A percentile compares a stretch with the other conserved stretches of the same genome.
Conservation (phyloP, 1,140 invertebrate genomes). For the Anastrepha ludens region DNA sequence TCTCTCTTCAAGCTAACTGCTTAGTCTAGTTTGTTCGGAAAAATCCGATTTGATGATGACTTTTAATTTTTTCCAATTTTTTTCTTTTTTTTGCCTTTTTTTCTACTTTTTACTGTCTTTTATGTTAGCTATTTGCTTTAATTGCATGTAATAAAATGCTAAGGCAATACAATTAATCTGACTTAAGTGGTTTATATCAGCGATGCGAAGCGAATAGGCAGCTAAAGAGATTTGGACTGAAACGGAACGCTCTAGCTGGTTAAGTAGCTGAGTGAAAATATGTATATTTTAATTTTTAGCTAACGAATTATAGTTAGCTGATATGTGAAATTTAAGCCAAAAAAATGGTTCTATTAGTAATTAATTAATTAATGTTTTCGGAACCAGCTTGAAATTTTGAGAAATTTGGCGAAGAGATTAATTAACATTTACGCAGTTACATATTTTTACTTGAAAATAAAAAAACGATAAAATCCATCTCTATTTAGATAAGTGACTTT, state of each 20-base stretch:
- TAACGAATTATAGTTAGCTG: background rate
- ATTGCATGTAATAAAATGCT: conserved; percentile 20
- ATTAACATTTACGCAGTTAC: too few species aligned
- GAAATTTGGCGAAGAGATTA: too few species aligned
- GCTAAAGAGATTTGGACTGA: background rate
- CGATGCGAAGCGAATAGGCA: background rate
- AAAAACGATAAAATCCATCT: too few species aligned
- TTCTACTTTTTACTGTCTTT: background rate
- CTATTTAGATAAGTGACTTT: too few species aligned
- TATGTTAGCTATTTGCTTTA: conserved; percentile 17
- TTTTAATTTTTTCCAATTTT: background rate
- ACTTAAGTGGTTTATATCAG: conserved; percentile 33
- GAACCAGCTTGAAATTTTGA: too few species aligned
- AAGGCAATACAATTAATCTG: conserved; percentile 43
- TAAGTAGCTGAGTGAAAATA: background rate
- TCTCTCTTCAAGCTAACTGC: background rate
- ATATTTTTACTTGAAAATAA: too few species aligned
- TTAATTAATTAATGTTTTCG: too few species aligned
- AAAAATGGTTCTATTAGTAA: too few species aligned
- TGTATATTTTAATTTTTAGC: background rate
- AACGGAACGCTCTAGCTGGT: background rate
- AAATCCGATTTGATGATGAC: conserved; percentile 19
- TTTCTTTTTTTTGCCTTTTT: background rate
- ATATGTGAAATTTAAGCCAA: background rate
- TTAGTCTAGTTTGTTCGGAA: background rate